A percentile compares a stretch with the other conserved stretches of the same genome.
Evolutionary conservation across 2,797 vertebrate genomes (phyloP).

Genomic region (Hoplostethus atlanticus): DNA sequence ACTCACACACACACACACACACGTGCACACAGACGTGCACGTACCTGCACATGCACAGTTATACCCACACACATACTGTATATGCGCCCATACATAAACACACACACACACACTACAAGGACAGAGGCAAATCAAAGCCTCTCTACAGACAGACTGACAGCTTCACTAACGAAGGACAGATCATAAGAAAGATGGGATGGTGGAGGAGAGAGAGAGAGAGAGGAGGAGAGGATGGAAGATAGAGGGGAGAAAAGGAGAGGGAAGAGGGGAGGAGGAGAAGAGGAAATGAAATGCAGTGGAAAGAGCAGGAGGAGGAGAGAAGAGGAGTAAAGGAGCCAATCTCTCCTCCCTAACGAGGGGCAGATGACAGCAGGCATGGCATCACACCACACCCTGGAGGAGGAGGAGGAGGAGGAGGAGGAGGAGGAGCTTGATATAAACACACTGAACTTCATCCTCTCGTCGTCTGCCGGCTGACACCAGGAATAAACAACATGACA

Average conservation of each 20-base stretch:
- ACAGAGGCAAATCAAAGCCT: constrained; percentile 28
- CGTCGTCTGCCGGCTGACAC: no score
- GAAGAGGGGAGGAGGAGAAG: neutral
- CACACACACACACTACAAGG: neutral
- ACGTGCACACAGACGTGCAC: neutral
- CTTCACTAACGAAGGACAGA: constrained; percentile 56
- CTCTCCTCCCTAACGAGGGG: constrained; percentile 46
- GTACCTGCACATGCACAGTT: neutral
- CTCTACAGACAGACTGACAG: constrained; percentile 23
- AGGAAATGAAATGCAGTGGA: neutral
- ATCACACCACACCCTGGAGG: neutral
- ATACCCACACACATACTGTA: neutral
- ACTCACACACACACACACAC: neutral
- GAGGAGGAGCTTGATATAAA: no score
- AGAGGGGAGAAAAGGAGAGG: neutral
- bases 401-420: neutral
- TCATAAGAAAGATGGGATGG: constrained; percentile 14
- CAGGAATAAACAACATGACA: no score
- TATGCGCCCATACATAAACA: no score
- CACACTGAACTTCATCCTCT: no score
- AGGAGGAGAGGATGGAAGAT: neutral
- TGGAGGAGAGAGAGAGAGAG: neutral
- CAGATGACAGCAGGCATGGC: constrained; percentile 49
- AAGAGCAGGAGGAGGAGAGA: no score
- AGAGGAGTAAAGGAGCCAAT: neutral